phyloP scores from a whole-genome alignment of 2,888 invertebrate genomes.

The Troides oblongomaculatus region DNA sequence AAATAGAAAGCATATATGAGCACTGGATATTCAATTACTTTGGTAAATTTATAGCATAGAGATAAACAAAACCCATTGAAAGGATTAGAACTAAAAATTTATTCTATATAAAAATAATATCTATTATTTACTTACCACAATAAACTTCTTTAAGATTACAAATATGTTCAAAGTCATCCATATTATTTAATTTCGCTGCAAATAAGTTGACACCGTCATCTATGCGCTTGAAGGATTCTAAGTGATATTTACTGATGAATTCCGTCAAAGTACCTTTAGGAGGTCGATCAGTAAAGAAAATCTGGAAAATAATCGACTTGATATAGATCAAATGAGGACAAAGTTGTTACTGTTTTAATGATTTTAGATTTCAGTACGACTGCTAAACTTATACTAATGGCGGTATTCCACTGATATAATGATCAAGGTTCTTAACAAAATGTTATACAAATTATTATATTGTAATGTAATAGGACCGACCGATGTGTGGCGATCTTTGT shows the following conservation, averaged over 20 bases:
- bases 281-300: constrained; percentile 50
- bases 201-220: constrained; percentile 43
- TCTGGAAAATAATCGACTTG: constrained; percentile 36
- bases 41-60: not conserved
- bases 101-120: not conserved
- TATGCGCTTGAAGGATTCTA: constrained; percentile 48
- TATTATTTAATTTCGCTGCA: constrained; percentile 45
- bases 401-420: too few species aligned
- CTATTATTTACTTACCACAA: constrained; percentile 46
- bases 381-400: too few species aligned
- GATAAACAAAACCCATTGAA: too few species aligned
- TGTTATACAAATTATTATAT: too few species aligned
- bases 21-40: not conserved
- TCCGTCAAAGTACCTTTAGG: constrained; percentile 42
- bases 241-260: constrained; percentile 49
- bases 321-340: not conserved
- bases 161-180: constrained; percentile 50
- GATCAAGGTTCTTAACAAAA: too few species aligned
- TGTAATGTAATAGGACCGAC: too few species aligned
- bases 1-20: too few species aligned
- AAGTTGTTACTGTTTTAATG: too few species aligned
- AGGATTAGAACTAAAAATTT: too few species aligned
- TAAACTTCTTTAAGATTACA: constrained; percentile 40
- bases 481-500: too few species aligned
- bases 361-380: too few species aligned